Conservation (phyloP, 2,888 invertebrate genomes). For the Eucriotettix oculatus region DNA sequence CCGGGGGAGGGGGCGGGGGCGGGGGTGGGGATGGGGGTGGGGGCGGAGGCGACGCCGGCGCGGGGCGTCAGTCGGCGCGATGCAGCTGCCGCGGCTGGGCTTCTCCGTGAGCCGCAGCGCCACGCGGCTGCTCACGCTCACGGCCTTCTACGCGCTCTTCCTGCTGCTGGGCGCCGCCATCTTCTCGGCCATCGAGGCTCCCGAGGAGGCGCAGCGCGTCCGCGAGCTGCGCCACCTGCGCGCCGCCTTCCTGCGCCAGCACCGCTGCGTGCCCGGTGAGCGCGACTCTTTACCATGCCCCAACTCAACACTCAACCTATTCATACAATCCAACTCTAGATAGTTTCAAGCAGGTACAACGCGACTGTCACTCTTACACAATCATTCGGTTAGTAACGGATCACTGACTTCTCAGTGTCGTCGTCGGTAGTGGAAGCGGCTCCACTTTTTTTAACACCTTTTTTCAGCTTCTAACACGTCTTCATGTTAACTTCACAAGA, state of each 20-base stretch:
- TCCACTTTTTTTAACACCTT: too few species aligned
- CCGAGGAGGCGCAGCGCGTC: slow-evolving; percentile 42
- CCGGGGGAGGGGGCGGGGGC: not conserved
- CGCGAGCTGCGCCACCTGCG: slow-evolving; percentile 37
- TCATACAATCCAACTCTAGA: too few species aligned
- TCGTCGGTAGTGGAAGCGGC: too few species aligned
- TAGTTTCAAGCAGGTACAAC: too few species aligned
- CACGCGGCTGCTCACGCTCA: slow-evolving; percentile 26
- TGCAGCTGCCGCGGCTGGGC: slow-evolving; percentile 9
- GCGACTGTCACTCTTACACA: too few species aligned
- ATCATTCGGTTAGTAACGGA: too few species aligned
- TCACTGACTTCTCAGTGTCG: too few species aligned
- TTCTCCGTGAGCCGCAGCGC: slow-evolving; percentile 14
- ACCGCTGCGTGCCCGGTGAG: slow-evolving; percentile 51
- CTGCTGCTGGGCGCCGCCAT: slow-evolving; percentile 56
- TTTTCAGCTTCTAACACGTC: too few species aligned
- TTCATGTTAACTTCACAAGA: too few species aligned
- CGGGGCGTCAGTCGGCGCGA: not conserved
- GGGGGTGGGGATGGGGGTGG: not conserved
- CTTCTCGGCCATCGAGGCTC: slow-evolving; percentile 64
- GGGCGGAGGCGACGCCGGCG: not conserved
- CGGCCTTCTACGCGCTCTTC: slow-evolving; percentile 37
- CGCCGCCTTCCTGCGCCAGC: slow-evolving; percentile 38
- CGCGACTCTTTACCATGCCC: slow-evolving; percentile 11
- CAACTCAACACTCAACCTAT: too few species aligned